Evolutionary conservation across 2,888 invertebrate genomes (phyloP).

Genomic region (Melieria crassipennis): DNA sequence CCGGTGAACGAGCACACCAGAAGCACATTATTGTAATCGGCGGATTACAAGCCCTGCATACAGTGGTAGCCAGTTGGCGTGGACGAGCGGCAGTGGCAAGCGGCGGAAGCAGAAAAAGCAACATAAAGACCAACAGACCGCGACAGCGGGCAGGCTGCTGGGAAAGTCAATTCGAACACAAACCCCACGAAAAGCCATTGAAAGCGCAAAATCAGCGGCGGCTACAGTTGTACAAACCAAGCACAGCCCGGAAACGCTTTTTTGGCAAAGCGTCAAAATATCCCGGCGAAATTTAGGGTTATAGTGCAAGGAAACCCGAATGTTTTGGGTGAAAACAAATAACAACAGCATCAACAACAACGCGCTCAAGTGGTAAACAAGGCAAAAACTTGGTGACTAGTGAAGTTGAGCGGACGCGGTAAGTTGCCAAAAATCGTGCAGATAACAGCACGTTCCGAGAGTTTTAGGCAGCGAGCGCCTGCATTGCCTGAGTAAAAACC

Average conservation of each 20-base stretch:
- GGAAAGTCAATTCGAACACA: constrained; percentile 28
- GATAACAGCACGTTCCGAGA: too few species aligned
- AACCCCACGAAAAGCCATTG: constrained; percentile 20
- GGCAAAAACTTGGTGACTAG: constrained; percentile 19
- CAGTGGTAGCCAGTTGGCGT: not conserved
- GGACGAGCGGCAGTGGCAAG: not conserved
- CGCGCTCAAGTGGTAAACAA: not conserved
- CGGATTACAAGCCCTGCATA: too few species aligned
- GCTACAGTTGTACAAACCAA: not conserved
- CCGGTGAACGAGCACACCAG: not conserved
- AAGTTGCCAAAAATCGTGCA: too few species aligned
- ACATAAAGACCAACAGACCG: not conserved
- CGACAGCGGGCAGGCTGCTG: constrained; percentile 11
- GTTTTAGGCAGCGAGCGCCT: too few species aligned
- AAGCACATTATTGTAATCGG: not conserved
- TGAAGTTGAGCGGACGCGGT: too few species aligned
- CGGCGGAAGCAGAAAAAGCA: not conserved
- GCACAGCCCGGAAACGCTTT: constrained; percentile 18
- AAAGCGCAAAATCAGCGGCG: constrained; percentile 10
- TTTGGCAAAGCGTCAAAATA: constrained; percentile 28
- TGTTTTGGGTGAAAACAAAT: not conserved
- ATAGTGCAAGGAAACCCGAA: not conserved
- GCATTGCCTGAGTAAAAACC: too few species aligned
- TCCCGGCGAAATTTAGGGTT: constrained; percentile 8
- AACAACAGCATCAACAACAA: not conserved